Percentiles rank a stretch among this genome's conserved stretches.
phyloP scores from a whole-genome alignment of 2,113 vertebrate genomes.

The Peromyscus polionotus region DNA sequence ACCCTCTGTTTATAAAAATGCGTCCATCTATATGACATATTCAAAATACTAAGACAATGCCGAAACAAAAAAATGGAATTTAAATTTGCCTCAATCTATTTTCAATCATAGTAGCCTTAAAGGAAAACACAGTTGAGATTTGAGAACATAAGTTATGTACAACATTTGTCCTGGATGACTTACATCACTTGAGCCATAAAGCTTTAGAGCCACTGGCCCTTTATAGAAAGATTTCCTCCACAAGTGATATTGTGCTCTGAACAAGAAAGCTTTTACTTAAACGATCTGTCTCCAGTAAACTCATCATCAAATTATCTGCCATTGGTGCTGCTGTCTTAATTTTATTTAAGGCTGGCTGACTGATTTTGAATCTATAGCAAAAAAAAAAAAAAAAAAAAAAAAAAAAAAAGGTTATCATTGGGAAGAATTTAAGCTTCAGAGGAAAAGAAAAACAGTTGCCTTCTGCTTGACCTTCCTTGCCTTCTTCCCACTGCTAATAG shows the following conservation, averaged over 20 bases:
- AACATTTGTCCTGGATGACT: slow-evolving; percentile 63
- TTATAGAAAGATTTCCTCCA: slow-evolving; percentile 61
- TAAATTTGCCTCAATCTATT: slow-evolving; percentile 59
- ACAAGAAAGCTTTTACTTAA: slow-evolving; percentile 67
- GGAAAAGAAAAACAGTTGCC: slow-evolving; percentile 31
- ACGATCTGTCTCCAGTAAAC: slow-evolving; percentile 60
- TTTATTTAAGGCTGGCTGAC: slow-evolving; percentile 69
- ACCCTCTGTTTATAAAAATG: slow-evolving; percentile 39
- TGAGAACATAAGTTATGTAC: slow-evolving; percentile 53
- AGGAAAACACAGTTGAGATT: slow-evolving; percentile 64
- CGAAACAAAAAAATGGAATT: slow-evolving; percentile 61
- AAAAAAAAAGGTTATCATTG: slow-evolving; percentile 11
- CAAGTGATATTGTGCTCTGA: slow-evolving; percentile 68
- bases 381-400: not conserved
- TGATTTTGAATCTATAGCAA: slow-evolving; percentile 65
- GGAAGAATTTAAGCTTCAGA: slow-evolving; percentile 60
- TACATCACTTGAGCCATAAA: slow-evolving; percentile 54
- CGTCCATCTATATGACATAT: slow-evolving; percentile 6
- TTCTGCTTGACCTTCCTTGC: slow-evolving; percentile 51
- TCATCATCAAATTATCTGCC: slow-evolving; percentile 68
- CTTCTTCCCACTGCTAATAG: slow-evolving; percentile 42
- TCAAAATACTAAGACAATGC: slow-evolving; percentile 53
- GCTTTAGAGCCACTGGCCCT: slow-evolving; percentile 38
- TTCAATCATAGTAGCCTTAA: slow-evolving; percentile 60
- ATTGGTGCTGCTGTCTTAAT: slow-evolving; percentile 68